phyloP scores from a whole-genome alignment of 2,797 vertebrate species.

The Sphenopsis melanotis region DNA sequence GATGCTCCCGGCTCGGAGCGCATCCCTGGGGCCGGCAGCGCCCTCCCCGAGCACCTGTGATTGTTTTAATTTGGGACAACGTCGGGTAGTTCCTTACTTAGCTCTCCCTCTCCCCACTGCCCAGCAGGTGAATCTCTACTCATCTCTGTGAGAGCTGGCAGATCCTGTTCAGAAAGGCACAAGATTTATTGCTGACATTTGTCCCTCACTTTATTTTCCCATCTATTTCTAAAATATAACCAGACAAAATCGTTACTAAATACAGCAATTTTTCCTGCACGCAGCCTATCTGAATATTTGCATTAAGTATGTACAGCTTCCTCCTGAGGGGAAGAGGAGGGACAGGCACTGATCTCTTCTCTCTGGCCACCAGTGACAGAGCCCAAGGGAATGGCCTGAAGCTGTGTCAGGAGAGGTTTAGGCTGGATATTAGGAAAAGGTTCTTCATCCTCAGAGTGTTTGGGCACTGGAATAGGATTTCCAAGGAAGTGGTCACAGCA shows the following conservation, averaged over 20 bases:
- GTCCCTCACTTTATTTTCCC: neutral
- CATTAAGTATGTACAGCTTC: neutral
- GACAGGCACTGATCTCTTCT: no score
- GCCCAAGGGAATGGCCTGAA: neutral
- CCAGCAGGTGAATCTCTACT: neutral
- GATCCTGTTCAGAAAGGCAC: neutral
- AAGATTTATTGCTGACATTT: neutral
- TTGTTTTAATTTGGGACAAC: fast-evolving
- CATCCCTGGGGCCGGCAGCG: neutral
- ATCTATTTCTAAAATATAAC: neutral
- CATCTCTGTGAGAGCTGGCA: neutral
- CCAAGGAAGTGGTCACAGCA: neutral
- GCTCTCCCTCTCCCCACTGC: neutral
- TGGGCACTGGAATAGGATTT: neutral
- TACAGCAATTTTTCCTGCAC: fast-evolving
- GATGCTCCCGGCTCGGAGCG: fast-evolving
- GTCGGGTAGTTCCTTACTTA: fast-evolving
- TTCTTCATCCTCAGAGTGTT: neutral
- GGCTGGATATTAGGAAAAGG: neutral
- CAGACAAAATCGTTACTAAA: neutral
- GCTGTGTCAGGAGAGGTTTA: neutral
- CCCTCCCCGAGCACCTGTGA: fast-evolving
- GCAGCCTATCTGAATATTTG: neutral
- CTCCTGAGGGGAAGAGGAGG: neutral
- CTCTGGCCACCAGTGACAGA: neutral